These are phyloP conservation scores for Myiothlypis chrysogaster DNA, from an alignment of 2,797 vertebrate genomes.

Conservation along the genomic window DNA sequence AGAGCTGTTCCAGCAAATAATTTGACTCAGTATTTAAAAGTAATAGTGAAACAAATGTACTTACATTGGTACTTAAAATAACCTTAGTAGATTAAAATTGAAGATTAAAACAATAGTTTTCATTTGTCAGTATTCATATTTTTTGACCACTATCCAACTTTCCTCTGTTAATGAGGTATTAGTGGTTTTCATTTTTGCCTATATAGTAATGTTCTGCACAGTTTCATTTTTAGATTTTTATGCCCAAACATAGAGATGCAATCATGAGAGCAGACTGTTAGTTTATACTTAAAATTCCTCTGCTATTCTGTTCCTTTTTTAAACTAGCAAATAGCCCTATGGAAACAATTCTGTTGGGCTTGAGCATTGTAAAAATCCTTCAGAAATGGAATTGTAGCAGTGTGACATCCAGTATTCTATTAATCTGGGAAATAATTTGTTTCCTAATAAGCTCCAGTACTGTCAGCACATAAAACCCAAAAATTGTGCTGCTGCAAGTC, in stretches of 20 bases:
- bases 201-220: slow-evolving; percentile 33
- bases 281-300: slow-evolving; percentile 45
- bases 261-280: not conserved
- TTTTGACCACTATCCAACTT: not conserved
- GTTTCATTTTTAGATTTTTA: slow-evolving; percentile 51
- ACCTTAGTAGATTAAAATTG: not conserved
- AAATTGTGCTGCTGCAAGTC: fast-evolving
- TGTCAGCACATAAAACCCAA: not conserved
- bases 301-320: not conserved
- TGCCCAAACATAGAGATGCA: slow-evolving; percentile 1
- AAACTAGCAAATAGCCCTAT: not conserved
- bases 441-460: not conserved
- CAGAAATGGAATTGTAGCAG: not conserved
- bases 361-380: not conserved
- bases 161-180: not conserved
- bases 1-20: not conserved
- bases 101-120: slow-evolving; percentile 32
- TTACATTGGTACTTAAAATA: slow-evolving; percentile 32
- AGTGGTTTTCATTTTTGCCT: not conserved
- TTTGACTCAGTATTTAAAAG: slow-evolving; percentile 13
- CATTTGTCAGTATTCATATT: not conserved
- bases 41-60: not conserved
- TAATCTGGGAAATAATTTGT: not conserved
- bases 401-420: not conserved
- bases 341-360: not conserved